Conservation (phyloP, 1,140 invertebrate species). For the Drosophila kikkawai region DNA sequence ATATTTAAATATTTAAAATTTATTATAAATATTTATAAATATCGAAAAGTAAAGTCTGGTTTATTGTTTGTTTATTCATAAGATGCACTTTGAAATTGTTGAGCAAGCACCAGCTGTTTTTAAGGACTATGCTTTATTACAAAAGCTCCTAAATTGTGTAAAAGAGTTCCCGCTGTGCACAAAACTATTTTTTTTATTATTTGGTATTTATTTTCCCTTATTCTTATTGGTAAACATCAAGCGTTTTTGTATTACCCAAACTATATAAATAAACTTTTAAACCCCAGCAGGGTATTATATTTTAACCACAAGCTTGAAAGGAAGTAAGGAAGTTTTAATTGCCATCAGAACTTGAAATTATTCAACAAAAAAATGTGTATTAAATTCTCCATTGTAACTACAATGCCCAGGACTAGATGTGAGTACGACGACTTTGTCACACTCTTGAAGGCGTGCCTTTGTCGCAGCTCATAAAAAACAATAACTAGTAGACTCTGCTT, state of each 20-base stretch:
- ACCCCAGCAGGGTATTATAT: no score
- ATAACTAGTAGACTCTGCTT: constrained; percentile 52
- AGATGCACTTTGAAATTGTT: neutral
- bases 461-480: constrained; percentile 80
- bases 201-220: neutral
- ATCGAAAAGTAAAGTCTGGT: no score
- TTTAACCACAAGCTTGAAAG: neutral
- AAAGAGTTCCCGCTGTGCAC: neutral
- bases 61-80: neutral
- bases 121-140: neutral
- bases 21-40: no score
- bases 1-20: no score
- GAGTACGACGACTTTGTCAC: neutral
- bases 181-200: neutral
- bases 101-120: constrained; percentile 2
- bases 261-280: neutral
- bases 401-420: neutral
- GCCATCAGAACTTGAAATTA: neutral
- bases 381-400: neutral
- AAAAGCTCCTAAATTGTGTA: neutral
- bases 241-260: neutral
- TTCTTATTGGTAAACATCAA: neutral
- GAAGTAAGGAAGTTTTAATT: neutral
- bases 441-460: constrained; percentile 46
- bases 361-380: neutral